These are phyloP conservation scores for Arctia plantaginis DNA, from an alignment of 2,888 invertebrate species.

Conservation along the genomic window DNA sequence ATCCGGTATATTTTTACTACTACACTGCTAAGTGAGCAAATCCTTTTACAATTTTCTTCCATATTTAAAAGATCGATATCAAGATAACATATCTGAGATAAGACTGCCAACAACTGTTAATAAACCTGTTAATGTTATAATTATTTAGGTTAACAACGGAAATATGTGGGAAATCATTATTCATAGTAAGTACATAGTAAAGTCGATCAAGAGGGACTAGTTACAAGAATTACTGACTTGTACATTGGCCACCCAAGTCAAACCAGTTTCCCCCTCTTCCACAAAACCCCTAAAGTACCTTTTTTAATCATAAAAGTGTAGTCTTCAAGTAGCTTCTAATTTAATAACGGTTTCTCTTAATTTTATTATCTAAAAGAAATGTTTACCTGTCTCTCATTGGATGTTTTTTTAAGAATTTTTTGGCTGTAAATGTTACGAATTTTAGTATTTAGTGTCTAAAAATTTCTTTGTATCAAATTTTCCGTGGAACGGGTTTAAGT, in stretches of 20 bases:
- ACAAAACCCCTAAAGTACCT: not conserved
- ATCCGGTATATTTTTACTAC: not conserved
- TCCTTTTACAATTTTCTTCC: not conserved
- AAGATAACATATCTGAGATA: not conserved
- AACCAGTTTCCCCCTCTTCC: not conserved
- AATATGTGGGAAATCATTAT: slow-evolving; percentile 2
- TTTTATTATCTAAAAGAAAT: not conserved
- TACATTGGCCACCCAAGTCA: slow-evolving; percentile 9
- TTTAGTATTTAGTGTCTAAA: not conserved
- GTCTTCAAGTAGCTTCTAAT: slow-evolving; percentile 8
- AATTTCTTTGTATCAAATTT: not conserved
- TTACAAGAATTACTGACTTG: not conserved
- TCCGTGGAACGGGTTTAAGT: not conserved
- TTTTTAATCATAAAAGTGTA: slow-evolving; percentile 8
- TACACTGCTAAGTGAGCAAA: not conserved
- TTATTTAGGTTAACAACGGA: not conserved
- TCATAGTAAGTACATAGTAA: slow-evolving; percentile 7
- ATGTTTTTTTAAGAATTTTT: not conserved
- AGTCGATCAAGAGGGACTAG: not conserved
- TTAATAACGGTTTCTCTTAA: slow-evolving; percentile 1
- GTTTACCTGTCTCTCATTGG: not conserved
- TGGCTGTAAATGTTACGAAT: not conserved
- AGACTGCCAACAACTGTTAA: not conserved
- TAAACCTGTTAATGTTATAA: not conserved
- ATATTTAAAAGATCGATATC: not conserved